phyloP scores from a whole-genome alignment of 2,113 vertebrate species.

The Narcine bancroftii region DNA sequence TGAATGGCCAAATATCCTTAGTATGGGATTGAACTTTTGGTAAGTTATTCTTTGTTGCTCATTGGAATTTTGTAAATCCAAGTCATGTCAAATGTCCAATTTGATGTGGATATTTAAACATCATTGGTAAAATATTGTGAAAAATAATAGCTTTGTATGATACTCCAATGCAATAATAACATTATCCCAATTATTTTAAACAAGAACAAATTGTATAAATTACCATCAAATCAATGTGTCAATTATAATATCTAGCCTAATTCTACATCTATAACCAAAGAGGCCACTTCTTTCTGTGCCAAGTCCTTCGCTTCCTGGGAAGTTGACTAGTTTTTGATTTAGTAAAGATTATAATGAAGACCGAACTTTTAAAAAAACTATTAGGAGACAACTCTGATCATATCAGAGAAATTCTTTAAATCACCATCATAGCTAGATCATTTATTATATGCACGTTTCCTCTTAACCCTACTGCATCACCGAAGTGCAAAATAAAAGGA shows the following conservation, averaged over 20 bases:
- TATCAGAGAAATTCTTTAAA: neutral
- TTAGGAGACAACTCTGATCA: slow-evolving; percentile 20
- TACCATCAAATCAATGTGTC: neutral
- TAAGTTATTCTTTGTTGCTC: neutral
- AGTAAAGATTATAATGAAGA: neutral
- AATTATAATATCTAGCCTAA: neutral
- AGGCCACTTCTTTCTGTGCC: neutral
- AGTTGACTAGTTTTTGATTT: neutral
- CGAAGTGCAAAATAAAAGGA: neutral
- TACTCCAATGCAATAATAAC: neutral
- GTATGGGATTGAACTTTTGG: neutral
- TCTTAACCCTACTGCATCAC: too few relatives aligned
- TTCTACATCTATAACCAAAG: neutral
- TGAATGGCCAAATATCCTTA: neutral
- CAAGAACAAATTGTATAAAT: neutral
- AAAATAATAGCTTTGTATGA: neutral
- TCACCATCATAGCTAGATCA: neutral
- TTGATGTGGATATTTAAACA: neutral
- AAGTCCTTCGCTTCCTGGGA: too few relatives aligned
- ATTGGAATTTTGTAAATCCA: neutral
- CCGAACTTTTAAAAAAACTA: neutral
- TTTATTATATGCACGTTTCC: too few relatives aligned
- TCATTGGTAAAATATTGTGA: neutral
- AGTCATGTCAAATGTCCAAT: neutral
- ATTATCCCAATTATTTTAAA: neutral